A percentile compares a stretch with the other conserved stretches of the same genome.
Evolutionary conservation across 2,888 invertebrate species (phyloP).

Genomic region (Sepiola atlantica): DNA sequence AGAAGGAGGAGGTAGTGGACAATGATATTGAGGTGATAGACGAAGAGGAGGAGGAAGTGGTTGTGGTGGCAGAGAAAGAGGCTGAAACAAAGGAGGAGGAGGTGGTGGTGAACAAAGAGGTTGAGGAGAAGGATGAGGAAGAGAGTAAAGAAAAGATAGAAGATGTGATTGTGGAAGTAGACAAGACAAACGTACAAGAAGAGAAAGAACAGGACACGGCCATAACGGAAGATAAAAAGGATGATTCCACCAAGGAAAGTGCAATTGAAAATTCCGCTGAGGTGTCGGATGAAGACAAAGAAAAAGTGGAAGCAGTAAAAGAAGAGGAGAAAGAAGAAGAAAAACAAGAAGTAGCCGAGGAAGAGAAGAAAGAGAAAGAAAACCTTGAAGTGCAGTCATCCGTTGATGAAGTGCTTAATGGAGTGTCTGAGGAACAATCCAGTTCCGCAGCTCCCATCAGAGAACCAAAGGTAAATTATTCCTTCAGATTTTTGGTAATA

Average conservation of each 20-base stretch:
- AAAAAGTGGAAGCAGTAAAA: neutral
- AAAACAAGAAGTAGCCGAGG: neutral
- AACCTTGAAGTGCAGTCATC: neutral
- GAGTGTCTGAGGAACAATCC: neutral
- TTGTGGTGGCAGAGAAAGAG: neutral
- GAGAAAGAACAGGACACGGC: neutral
- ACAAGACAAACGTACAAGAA: neutral
- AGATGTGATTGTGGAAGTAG: neutral
- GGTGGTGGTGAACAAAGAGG: neutral
- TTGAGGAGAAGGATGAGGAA: neutral
- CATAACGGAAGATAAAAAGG: neutral
- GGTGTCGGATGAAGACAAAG: neutral
- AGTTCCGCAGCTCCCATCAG: neutral
- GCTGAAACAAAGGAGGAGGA: neutral
- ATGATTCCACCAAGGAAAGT: neutral
- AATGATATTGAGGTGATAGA: neutral
- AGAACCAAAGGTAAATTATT: slow-evolving; percentile 9
- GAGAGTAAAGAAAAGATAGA: neutral
- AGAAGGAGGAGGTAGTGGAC: neutral
- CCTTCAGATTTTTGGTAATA: neutral
- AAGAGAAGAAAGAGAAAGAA: neutral
- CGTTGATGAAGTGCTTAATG: neutral
- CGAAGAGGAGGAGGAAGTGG: neutral
- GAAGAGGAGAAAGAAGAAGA: neutral
- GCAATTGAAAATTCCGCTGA: neutral